Evolutionary conservation across 2,888 invertebrate genomes (phyloP), one percentile per base, ranked within the genome.

Genomic region (Scrobipalpa costella): DNA sequence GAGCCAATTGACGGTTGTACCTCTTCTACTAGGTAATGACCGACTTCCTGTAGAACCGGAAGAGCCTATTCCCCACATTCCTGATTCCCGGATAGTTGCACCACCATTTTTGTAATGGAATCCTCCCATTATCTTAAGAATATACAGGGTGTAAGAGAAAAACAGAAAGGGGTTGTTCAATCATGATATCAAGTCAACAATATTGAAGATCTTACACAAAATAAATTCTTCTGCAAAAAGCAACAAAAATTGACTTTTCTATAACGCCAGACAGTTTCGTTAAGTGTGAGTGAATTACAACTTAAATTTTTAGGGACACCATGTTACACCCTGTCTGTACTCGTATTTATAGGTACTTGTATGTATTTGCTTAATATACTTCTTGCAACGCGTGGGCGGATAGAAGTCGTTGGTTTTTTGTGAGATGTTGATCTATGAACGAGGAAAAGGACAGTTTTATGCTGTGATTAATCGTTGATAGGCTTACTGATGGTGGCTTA

Each of bases 51-150:
- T 64, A 66, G 69, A 75, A 72, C 77, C 73, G 76, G 78, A 74
- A 77, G 69, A 70, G 63, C 68, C 70, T 67, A 62, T 55, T 52
- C 44, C 67, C 67, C 63, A 67, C 21, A 52, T 52, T 52, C 19
- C 50, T 21, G 50, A 49, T 67, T 69, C 21, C 50, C 19, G 50
- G 19, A 21, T 67, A 68, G 64, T 68, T 67, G 59, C 44, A 38
- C 38, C 57, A 59, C 77, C 81, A 84, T 84, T 82, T 82, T 83
- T 79, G 84, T 86, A 85, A 87, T 85, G 84, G 83, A 80, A 77
- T 78, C 77, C 72, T 79, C 80, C 83, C 84, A 85, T 87, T 85
- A 86, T 79, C 73, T 73, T 72, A n/a, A n/a, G n/a, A 5, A 13
- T 2, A 9, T 69, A 69, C 69, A 67, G 63, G 57, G 61, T 69